Base-by-base conservation (phyloP, 2,113 vertebrate species). In the Tamias sibiricus region DNA sequence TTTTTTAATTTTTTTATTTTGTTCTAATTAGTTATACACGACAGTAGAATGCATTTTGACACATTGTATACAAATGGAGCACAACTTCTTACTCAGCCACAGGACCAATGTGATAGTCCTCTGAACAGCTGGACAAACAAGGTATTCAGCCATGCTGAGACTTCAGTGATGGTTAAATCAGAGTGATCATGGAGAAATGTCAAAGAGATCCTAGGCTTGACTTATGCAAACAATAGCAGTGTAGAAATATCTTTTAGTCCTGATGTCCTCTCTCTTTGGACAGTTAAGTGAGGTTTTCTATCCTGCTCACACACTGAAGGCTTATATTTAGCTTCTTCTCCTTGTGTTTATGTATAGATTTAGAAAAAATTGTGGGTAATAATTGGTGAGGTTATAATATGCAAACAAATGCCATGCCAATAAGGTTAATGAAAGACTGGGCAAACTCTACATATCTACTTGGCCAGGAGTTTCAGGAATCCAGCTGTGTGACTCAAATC, bases 91-190 rank as follows among this genome's bases (percentile, higher is more conserved):
- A 69, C 62, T 80, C 84, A 85, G 52, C 74, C 57, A 32, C 54
- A 35, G 42, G 30, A 76, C 69, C 57, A 59, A 20, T 71, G 57
- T 68, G 26, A 32, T 44, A 24, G 64, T 75, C 52, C 90, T 44
- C 49, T 40, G 80, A 94, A 42, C 64, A 89, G 59, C 80, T 76
- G 30, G 72, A 84, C 87, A 93, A 82, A 81, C 57, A 32, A 42
- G 64, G 91, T 79, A 26, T 69, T 95, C 64, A 76, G 80, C 92
- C 71, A 87, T 87, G 54, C 32, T 69, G 30, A 66, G 82, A 75
- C 69, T 82, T 89, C 64, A 64, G 11, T 37, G 79, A 76, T 86
- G 30, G 28, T 95, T 94, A 91, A 37, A 52, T 84, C 30, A 92
- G 62, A 74, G 52, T 24, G 20, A 66, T 44, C 84, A 28, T 82